Conservation (phyloP, 2,888 invertebrate species). For the Zygothrica quintamaculata region DNA sequence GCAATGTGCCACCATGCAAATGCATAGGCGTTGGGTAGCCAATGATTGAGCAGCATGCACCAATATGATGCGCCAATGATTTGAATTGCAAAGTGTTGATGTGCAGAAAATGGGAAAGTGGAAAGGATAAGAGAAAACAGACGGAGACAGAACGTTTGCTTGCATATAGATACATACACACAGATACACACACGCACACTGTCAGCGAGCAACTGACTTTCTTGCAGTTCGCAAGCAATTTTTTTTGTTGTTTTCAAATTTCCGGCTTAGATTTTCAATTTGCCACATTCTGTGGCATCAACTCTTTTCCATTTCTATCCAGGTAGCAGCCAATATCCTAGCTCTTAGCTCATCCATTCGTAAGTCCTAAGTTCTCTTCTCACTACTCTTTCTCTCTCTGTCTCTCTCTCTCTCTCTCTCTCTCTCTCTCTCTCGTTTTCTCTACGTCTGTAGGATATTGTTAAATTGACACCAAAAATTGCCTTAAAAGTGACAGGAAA, state of each 20-base stretch:
- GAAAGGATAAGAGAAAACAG: background rate
- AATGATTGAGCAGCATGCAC: slow-evolving; percentile 35
- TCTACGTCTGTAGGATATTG: too few species aligned
- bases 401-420: too few species aligned
- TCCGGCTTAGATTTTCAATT: slow-evolving; percentile 42
- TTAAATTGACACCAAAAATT: too few species aligned
- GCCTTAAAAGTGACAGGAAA: too few species aligned
- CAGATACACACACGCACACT: background rate
- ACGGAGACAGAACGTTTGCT: too few species aligned
- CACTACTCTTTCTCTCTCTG: too few species aligned
- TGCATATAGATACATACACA: slow-evolving; percentile 7
- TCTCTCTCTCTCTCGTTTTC: too few species aligned
- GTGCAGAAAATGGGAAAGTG: slow-evolving; percentile 7
- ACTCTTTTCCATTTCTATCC: background rate
- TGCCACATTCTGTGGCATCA: slow-evolving; percentile 13
- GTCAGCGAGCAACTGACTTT: background rate
- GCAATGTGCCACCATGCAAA: too few species aligned
- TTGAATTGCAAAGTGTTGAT: slow-evolving; percentile 47
- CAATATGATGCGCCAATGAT: slow-evolving; percentile 53
- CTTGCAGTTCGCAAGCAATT: background rate
- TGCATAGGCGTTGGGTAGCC: background rate
- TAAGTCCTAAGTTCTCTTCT: too few species aligned
- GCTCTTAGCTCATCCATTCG: too few species aligned
- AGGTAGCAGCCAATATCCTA: too few species aligned
- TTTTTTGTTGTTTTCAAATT: slow-evolving; percentile 51